These are phyloP conservation scores for Scaptomyza polygonia DNA, from an alignment of 2,888 invertebrate genomes.

Conservation along the genomic window DNA sequence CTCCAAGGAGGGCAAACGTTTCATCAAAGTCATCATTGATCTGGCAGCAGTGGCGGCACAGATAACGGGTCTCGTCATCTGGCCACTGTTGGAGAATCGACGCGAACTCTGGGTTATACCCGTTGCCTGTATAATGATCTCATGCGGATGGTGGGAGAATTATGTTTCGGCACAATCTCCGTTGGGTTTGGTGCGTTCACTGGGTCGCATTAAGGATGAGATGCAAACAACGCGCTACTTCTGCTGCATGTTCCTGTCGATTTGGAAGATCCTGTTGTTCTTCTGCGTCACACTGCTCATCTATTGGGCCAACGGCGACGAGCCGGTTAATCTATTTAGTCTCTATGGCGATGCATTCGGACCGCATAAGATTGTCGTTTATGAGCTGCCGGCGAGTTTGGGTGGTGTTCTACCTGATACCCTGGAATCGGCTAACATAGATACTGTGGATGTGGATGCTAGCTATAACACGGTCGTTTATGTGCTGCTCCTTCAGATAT, in stretches of 20 bases:
- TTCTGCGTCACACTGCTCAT: constrained; percentile 90
- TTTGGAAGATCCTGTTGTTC: constrained; percentile 95
- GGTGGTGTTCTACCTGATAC: constrained; percentile 88
- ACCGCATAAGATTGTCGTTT: constrained; percentile 91
- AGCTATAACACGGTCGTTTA: constrained; percentile 90
- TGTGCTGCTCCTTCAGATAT: constrained; percentile 91
- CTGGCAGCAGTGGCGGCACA: constrained; percentile 94
- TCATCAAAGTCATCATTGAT: constrained; percentile 92
- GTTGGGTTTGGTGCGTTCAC: constrained; percentile 88
- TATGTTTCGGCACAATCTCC: constrained; percentile 95
- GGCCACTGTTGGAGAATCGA: constrained; percentile 93
- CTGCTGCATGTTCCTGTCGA: constrained; percentile 93
- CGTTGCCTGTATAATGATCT: constrained; percentile 92
- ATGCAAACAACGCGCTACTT: constrained; percentile 93
- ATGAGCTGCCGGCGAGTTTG: constrained; percentile 85
- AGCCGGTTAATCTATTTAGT: constrained; percentile 90
- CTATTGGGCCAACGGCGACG: constrained; percentile 90
- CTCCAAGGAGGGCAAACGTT: constrained; percentile 91
- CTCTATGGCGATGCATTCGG: constrained; percentile 91
- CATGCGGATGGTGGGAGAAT: constrained; percentile 99
- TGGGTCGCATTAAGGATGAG: constrained; percentile 92
- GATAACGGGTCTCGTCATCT: constrained; percentile 95
- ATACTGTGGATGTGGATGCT: constrained; percentile 90
- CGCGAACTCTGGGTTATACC: constrained; percentile 94
- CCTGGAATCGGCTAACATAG: constrained; percentile 90